These are phyloP conservation scores for Caracal caracal DNA, from an alignment of 2,113 vertebrate species.

Conservation along the genomic window DNA sequence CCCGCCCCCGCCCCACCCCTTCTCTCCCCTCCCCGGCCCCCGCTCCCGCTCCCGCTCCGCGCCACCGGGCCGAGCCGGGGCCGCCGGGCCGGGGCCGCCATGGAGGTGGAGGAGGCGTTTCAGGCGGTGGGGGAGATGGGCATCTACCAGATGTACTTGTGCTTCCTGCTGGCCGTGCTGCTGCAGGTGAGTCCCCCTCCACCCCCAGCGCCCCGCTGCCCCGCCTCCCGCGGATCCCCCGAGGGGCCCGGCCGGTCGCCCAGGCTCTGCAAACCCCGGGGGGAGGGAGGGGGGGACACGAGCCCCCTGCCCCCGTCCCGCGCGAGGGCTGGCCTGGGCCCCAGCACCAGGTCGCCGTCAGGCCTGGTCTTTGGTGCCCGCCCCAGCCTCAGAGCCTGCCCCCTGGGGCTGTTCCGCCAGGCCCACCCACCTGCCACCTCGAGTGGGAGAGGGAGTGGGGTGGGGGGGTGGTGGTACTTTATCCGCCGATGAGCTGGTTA, in stretches of 20 bases:
- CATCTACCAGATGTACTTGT: conserved; percentile 87
- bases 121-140: conserved; percentile 87
- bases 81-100: conserved; percentile 25
- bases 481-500: neutral
- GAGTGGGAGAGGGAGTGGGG: neutral
- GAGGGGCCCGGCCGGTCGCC: neutral
- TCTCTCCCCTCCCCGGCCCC: neutral
- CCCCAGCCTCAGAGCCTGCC: neutral
- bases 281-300: neutral
- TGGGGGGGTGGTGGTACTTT: accelerated
- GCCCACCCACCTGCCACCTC: neutral
- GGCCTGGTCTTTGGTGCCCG: neutral
- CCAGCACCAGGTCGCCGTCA: neutral
- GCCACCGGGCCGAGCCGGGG: accelerated
- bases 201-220: neutral
- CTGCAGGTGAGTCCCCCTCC: conserved; percentile 85
- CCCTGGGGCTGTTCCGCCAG: neutral
- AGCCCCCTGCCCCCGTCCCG: neutral
- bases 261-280: accelerated
- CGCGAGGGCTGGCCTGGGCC: neutral
- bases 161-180: conserved; percentile 86
- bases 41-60: neutral
- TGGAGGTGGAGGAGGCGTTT: conserved; percentile 90
- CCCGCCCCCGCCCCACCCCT: neutral
- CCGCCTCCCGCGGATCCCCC: accelerated